Percentiles rank a stretch among this genome's conserved stretches.
Conservation (phyloP, 2,888 invertebrate genomes). For the Vannuccia rotundouncinata region DNA sequence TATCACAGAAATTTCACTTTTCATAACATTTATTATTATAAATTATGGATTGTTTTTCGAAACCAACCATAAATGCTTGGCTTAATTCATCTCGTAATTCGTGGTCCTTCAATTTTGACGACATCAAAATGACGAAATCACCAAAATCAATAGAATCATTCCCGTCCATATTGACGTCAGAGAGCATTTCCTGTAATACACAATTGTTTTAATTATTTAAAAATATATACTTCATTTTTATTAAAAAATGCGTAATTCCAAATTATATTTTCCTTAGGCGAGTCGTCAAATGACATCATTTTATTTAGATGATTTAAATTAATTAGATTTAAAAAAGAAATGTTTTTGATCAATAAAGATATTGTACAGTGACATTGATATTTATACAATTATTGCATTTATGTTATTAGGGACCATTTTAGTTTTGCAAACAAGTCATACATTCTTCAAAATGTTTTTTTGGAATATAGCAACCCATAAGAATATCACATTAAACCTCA, state of each 20-base stretch:
- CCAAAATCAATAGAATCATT: constrained; percentile 11
- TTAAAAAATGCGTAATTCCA: not conserved
- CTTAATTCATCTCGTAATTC: not conserved
- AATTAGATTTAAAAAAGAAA: not conserved
- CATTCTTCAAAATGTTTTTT: too few relatives aligned
- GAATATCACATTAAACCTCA: too few relatives aligned
- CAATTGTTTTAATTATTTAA: not conserved
- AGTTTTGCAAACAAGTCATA: too few relatives aligned
- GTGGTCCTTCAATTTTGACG: not conserved
- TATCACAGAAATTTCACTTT: too few relatives aligned
- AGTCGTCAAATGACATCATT: not conserved
- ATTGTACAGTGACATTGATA: not conserved
- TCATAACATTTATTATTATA: too few relatives aligned
- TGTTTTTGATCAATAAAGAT: not conserved
- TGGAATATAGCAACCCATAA: too few relatives aligned
- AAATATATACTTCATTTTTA: not conserved
- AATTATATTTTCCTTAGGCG: not conserved
- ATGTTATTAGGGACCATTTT: too few relatives aligned
- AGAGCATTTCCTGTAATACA: constrained; percentile 8
- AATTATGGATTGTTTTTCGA: too few relatives aligned
- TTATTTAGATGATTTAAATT: not conserved
- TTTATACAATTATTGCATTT: not conserved
- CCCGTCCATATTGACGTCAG: not conserved
- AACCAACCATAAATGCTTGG: not conserved
- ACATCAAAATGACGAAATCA: constrained; percentile 12